Percentiles rank a stretch among this genome's conserved stretches.
phyloP scores from a whole-genome alignment of 2,888 invertebrate genomes.

The Eupeodes luniger region DNA sequence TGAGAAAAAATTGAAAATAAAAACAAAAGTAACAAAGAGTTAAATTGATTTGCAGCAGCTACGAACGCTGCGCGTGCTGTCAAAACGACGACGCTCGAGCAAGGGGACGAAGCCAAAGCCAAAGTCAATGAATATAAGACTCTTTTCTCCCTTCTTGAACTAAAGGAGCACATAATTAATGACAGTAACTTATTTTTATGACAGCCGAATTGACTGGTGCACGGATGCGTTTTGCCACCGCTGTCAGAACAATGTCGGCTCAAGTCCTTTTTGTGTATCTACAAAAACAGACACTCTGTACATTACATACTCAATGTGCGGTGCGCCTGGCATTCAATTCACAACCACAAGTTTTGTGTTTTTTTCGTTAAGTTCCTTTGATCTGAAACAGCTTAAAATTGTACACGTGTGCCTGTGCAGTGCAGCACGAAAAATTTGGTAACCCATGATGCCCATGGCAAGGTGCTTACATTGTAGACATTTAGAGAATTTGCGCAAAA shows the following conservation, averaged over 20 bases:
- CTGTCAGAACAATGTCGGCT: slow-evolving; percentile 37
- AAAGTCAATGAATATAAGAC: background rate
- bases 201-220: slow-evolving; percentile 64
- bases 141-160: background rate
- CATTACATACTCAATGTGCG: too few species aligned
- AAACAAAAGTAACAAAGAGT: background rate
- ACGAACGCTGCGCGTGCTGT: slow-evolving; percentile 9
- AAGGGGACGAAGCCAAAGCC: background rate
- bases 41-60: slow-evolving; percentile 68
- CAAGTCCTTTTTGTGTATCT: slow-evolving; percentile 21
- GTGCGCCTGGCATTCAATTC: background rate
- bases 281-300: background rate
- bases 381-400: slow-evolving; percentile 45
- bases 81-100: background rate
- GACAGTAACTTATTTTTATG: slow-evolving; percentile 73
- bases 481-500: slow-evolving; percentile 56
- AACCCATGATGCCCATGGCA: slow-evolving; percentile 46
- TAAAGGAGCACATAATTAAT: slow-evolving; percentile 65
- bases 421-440: slow-evolving; percentile 31
- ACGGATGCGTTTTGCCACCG: slow-evolving; percentile 40
- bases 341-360: slow-evolving; percentile 37
- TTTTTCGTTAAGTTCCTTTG: background rate
- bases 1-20: background rate
- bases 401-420: slow-evolving; percentile 52
- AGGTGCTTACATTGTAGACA: slow-evolving; percentile 65